Evolutionary conservation across 2,797 vertebrate genomes (phyloP).

Genomic region (Pseudochirops corinnae): DNA sequence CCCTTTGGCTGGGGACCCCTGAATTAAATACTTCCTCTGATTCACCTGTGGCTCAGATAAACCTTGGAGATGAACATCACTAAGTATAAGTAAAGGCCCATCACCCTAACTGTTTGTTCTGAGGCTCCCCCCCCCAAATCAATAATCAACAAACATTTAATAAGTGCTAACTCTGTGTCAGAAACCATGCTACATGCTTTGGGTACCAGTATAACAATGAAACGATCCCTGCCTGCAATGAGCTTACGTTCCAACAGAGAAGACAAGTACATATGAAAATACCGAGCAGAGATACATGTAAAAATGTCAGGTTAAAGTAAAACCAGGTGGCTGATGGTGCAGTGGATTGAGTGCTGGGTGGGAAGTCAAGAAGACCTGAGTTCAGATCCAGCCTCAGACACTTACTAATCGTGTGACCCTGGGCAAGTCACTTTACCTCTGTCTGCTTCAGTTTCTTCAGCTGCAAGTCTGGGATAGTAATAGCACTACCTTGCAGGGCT

Average conservation of each 20-base stretch:
- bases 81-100: background rate
- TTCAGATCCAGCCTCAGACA: background rate
- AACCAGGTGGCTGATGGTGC: background rate
- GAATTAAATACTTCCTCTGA: background rate
- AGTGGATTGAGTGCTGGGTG: background rate
- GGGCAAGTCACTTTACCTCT: background rate
- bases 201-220: background rate
- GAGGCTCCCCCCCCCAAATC: background rate
- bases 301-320: background rate
- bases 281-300: background rate
- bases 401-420: background rate
- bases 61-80: background rate
- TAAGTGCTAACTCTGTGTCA: background rate
- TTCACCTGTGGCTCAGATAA: background rate
- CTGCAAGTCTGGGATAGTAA: no score
- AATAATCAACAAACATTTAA: background rate
- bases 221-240: background rate
- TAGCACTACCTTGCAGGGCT: background rate
- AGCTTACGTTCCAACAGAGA: background rate
- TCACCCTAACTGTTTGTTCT: background rate
- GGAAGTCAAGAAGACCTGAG: background rate
- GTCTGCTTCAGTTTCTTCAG: background rate
- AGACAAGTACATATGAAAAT: background rate
- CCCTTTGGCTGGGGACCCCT: background rate
- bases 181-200: background rate